Percentiles rank a stretch among this genome's conserved stretches.
Evolutionary conservation across 2,888 invertebrate genomes (phyloP).

Genomic region (Atrina japonica): DNA sequence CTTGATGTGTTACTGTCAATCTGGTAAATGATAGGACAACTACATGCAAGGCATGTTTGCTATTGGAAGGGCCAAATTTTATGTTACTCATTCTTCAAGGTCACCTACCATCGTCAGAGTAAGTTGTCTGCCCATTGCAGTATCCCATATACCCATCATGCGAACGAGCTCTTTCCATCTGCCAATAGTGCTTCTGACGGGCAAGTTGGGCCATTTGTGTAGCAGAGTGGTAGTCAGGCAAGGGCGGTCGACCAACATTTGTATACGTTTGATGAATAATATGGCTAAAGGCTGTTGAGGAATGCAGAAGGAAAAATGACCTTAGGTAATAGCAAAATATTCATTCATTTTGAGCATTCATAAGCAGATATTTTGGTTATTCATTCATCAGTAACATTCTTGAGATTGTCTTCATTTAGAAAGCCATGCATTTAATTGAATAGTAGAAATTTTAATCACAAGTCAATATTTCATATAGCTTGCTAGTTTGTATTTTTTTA

Average conservation of each 20-base stretch:
- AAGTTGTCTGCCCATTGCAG: slow-evolving; percentile 40
- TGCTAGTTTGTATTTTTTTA: no score
- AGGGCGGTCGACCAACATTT: slow-evolving; percentile 86
- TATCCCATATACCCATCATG: slow-evolving; percentile 87
- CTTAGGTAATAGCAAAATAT: slow-evolving; percentile 8
- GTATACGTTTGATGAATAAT: slow-evolving; percentile 70
- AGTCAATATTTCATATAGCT: no score
- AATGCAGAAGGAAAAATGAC: slow-evolving; percentile 39
- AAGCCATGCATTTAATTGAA: no score
- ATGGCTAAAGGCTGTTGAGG: slow-evolving; percentile 68
- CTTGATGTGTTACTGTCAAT: no score
- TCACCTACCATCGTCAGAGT: slow-evolving; percentile 42
- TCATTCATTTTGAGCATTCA: no score
- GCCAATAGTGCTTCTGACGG: slow-evolving; percentile 84
- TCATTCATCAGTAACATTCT: no score
- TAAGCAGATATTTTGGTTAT: no score
- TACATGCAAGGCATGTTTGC: no score
- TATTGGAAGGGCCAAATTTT: no score
- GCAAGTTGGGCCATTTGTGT: slow-evolving; percentile 87
- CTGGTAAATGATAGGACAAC: no score
- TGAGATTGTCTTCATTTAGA: no score
- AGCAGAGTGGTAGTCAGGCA: slow-evolving; percentile 89
- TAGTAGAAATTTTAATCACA: no score
- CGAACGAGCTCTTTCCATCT: slow-evolving; percentile 84
- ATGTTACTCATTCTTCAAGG: neutral